Evolutionary conservation across 2,888 invertebrate genomes (phyloP).

Genomic region (Sarcophaga carnaria): DNA sequence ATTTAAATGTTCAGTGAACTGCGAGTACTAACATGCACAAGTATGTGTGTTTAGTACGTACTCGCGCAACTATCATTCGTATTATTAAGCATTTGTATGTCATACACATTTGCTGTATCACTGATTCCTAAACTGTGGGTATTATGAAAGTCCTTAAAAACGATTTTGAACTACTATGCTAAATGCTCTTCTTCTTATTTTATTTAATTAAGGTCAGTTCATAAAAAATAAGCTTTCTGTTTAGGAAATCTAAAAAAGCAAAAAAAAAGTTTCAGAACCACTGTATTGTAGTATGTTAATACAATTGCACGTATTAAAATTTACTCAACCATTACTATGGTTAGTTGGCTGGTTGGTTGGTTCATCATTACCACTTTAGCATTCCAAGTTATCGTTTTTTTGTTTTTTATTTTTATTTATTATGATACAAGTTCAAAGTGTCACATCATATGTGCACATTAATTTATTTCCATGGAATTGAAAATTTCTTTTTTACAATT

Average conservation of each 20-base stretch:
- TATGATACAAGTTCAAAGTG: conserved; percentile 58
- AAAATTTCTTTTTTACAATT: conserved; percentile 4
- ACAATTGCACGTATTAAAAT: conserved; percentile 11
- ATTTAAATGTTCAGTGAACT: conserved; percentile 39
- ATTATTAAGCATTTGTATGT: too few species aligned
- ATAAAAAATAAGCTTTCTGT: too few species aligned
- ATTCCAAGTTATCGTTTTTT: conserved; percentile 10
- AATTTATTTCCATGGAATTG: conserved; percentile 31
- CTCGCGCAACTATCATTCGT: too few species aligned
- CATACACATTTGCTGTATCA: too few species aligned
- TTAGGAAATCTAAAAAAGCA: neutral
- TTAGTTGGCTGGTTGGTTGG: neutral
- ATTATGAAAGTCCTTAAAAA: too few species aligned
- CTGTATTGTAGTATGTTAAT: conserved; percentile 14
- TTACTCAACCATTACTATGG: conserved; percentile 51
- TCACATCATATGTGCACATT: conserved; percentile 17
- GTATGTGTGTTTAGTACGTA: neutral
- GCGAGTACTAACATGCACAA: neutral
- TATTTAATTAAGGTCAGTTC: too few species aligned
- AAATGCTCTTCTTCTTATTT: too few species aligned
- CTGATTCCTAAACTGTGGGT: too few species aligned
- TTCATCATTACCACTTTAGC: conserved; percentile 14
- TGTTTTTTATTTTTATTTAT: conserved; percentile 10
- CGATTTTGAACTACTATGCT: too few species aligned
- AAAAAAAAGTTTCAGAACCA: neutral